phyloP scores from a whole-genome alignment of 2,113 vertebrate genomes.

The Orientallactaga bullata region DNA sequence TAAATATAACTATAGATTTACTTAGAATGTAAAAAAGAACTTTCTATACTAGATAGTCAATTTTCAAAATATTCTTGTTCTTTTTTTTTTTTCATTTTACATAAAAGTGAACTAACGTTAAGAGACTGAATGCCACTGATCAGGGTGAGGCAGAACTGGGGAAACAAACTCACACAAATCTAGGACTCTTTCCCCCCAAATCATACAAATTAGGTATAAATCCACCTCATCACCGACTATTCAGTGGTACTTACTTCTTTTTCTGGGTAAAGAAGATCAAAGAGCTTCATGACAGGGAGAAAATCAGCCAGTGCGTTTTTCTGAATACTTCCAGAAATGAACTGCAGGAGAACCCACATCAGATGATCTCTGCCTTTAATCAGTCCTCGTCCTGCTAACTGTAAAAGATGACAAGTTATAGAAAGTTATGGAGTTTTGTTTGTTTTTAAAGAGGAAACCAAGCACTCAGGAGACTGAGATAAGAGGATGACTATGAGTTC shows the following conservation, averaged over 20 bases:
- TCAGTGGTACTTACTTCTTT: constrained; percentile 93
- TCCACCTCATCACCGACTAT: neutral
- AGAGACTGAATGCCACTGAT: neutral
- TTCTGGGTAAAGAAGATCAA: constrained; percentile 98
- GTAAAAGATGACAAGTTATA: constrained; percentile 71
- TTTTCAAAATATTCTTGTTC: constrained; percentile 33
- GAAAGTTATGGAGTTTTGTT: neutral
- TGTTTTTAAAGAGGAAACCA: neutral
- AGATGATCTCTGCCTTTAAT: constrained; percentile 99
- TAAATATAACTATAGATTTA: neutral
- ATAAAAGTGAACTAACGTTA: neutral
- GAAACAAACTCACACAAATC: neutral
- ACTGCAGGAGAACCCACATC: constrained; percentile 99
- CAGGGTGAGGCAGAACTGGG: neutral
- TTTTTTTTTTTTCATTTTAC: constrained; percentile 40
- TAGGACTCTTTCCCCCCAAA: constrained; percentile 13
- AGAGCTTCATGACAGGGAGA: constrained; percentile 99
- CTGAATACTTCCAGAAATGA: constrained; percentile 99
- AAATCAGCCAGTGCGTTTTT: constrained; percentile 98
- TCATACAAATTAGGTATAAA: constrained; percentile 19
- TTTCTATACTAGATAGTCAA: neutral
- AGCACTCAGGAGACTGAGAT: too few relatives aligned
- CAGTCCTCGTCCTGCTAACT: constrained; percentile 98
- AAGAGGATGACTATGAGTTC: too few relatives aligned
- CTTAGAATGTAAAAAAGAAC: neutral